Evolutionary conservation across 2,888 invertebrate species (phyloP).

Genomic region (Schrankia costaestrigalis): DNA sequence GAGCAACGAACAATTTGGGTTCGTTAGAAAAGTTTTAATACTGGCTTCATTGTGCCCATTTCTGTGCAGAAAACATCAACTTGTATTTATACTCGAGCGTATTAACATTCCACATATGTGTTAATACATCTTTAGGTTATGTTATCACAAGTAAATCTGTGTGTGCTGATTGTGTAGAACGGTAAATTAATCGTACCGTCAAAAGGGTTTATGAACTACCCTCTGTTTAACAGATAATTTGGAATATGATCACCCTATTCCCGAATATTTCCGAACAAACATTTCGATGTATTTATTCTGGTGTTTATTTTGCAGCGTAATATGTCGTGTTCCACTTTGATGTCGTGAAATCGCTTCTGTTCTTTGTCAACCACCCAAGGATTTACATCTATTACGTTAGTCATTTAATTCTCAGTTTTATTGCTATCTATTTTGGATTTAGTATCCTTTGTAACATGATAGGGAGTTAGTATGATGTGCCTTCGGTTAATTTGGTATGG

Average conservation of each 20-base stretch:
- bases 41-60: slow-evolving; percentile 31
- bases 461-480: slow-evolving; percentile 53
- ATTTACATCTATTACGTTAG: slow-evolving; percentile 69
- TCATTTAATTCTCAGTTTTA: slow-evolving; percentile 73
- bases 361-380: slow-evolving; percentile 74
- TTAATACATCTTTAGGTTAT: too few relatives aligned
- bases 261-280: slow-evolving; percentile 76
- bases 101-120: too few relatives aligned
- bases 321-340: slow-evolving; percentile 81
- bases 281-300: slow-evolving; percentile 78
- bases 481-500: slow-evolving; percentile 50
- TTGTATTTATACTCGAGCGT: not conserved
- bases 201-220: slow-evolving; percentile 72
- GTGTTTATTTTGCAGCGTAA: slow-evolving; percentile 80
- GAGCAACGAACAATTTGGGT: slow-evolving; percentile 59
- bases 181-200: slow-evolving; percentile 70
- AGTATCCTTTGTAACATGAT: slow-evolving; percentile 67
- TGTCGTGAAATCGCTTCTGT: slow-evolving; percentile 80
- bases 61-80: slow-evolving; percentile 16
- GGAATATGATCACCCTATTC: slow-evolving; percentile 74
- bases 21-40: slow-evolving; percentile 71
- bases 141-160: slow-evolving; percentile 67
- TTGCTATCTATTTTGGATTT: slow-evolving; percentile 66
- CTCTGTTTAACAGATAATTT: slow-evolving; percentile 72
- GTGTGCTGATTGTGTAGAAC: slow-evolving; percentile 50